Evolutionary conservation across 2,113 vertebrate species (phyloP).

Genomic region (Nothocercus nigrocapillus): DNA sequence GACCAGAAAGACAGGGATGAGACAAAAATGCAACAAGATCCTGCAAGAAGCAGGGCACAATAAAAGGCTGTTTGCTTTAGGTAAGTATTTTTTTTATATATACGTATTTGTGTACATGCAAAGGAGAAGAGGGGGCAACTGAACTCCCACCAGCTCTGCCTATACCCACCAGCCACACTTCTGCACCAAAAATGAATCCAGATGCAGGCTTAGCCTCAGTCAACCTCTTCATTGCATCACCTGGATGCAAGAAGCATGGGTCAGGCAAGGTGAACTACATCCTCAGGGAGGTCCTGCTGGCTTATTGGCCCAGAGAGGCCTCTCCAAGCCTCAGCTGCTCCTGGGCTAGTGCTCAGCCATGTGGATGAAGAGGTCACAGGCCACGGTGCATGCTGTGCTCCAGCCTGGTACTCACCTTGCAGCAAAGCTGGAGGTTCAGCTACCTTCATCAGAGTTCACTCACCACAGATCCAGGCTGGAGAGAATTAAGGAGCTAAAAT

Average conservation of each 20-base stretch:
- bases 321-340: neutral
- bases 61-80: neutral
- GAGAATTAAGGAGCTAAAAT: neutral
- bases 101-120: rapidly evolving
- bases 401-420: neutral
- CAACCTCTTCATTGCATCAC: neutral
- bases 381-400: neutral
- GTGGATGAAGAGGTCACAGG: neutral
- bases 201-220: neutral
- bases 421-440: neutral
- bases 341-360: neutral
- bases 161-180: too few species aligned
- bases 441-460: rapidly evolving
- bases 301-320: neutral
- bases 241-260: neutral
- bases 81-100: neutral
- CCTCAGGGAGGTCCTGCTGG: neutral
- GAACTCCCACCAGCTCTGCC: too few species aligned
- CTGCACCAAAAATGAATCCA: neutral
- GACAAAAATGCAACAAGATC: neutral
- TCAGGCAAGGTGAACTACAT: neutral
- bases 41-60: neutral
- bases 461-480: rapidly evolving
- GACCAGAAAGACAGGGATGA: neutral
- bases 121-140: too few species aligned